phyloP scores from a whole-genome alignment of 1,140 invertebrate genomes.

The Procambarus clarkii region DNA sequence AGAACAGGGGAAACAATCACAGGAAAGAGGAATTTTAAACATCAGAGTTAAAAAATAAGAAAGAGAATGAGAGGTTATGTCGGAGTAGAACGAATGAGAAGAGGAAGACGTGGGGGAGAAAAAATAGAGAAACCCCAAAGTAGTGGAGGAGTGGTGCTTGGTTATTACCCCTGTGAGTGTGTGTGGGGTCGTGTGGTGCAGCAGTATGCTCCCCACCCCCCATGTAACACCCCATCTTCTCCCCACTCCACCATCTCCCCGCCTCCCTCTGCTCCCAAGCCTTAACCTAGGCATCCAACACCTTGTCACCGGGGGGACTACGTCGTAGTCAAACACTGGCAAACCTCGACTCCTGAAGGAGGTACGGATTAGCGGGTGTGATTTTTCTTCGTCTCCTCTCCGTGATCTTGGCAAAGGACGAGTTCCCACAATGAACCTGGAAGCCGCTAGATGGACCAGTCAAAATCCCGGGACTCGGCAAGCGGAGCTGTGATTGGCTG shows the following conservation, averaged over 20 bases:
- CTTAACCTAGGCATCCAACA: too few relatives aligned
- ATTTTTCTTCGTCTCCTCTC: not conserved
- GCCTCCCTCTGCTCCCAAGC: not conserved
- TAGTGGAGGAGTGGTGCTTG: not conserved
- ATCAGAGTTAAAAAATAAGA: not conserved
- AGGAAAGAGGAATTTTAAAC: too few relatives aligned
- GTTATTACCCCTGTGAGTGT: not conserved
- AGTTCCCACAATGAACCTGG: constrained; percentile 1
- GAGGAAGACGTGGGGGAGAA: not conserved
- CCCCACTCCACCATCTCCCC: not conserved
- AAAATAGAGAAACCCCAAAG: not conserved
- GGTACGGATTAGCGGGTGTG: not conserved
- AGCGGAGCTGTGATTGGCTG: not conserved
- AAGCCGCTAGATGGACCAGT: not conserved
- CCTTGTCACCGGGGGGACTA: too few relatives aligned
- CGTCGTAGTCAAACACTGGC: too few relatives aligned
- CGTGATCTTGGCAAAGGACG: constrained; percentile 17
- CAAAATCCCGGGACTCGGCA: not conserved
- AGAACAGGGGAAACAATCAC: too few relatives aligned
- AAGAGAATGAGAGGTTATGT: not conserved
- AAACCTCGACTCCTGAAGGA: not conserved
- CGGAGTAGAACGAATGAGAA: not conserved
- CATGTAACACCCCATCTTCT: not conserved
- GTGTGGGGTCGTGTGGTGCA: not conserved
- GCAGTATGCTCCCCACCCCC: not conserved